These are phyloP conservation scores for Rousettus madagascariensis DNA, from an alignment of 2,797 vertebrate species.

Conservation along the genomic window DNA sequence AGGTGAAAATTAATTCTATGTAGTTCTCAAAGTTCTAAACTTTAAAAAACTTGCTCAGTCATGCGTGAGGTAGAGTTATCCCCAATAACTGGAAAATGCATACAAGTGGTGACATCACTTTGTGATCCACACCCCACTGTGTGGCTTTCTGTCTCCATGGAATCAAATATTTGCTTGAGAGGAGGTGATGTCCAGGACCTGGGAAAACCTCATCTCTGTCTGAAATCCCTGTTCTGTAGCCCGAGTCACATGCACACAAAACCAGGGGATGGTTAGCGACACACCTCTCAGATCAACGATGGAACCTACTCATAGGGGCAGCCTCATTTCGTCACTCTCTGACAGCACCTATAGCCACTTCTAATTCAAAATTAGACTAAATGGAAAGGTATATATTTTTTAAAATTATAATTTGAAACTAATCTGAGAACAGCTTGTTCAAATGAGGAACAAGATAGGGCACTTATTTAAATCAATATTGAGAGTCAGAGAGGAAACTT, in stretches of 20 bases:
- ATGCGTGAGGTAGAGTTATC: neutral
- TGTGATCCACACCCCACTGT: neutral
- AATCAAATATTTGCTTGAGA: conserved; percentile 29
- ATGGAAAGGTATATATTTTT: neutral
- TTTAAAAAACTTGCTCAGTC: neutral
- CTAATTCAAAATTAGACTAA: neutral
- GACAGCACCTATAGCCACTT: neutral
- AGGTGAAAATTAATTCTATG: neutral
- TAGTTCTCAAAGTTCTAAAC: neutral
- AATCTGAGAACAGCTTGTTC: neutral
- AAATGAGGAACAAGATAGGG: neutral
- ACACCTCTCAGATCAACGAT: neutral
- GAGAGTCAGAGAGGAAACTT: neutral
- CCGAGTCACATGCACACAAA: neutral
- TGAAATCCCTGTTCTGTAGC: neutral
- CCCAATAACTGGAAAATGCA: neutral
- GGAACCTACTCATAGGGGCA: neutral
- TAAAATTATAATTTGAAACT: neutral
- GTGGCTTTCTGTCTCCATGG: neutral
- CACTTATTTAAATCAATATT: neutral
- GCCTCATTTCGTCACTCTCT: neutral
- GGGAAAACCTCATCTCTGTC: neutral
- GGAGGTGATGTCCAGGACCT: neutral
- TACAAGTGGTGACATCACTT: neutral
- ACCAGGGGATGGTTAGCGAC: neutral